Evolutionary conservation across 2,888 invertebrate species (phyloP), one percentile per base, ranked within the genome.

Genomic region (Dolomedes plantarius): DNA sequence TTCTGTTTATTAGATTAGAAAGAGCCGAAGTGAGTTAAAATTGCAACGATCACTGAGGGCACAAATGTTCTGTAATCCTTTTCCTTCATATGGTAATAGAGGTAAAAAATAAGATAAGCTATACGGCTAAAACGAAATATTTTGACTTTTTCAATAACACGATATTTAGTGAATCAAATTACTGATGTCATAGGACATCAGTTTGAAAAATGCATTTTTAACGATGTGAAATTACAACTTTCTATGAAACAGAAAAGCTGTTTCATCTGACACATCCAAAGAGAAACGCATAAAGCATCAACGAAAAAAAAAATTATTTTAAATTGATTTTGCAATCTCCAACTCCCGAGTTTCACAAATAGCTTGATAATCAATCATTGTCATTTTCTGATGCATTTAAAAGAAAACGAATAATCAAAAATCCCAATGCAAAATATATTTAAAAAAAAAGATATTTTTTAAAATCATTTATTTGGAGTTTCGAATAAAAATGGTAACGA

Each of bases 391-490:
- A 67, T 32, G 36, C 32, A 31, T 32, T 32, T 7, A n/a, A 67
- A 32, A 27, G 19, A 65, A 67, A 31, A 32, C 36, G 19, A 67
- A 67, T 32, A 67, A 67, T 36, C 36, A 67, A 32, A 67, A 32
- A 32, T 19, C 6, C 19, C 32, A 32, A 32, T 67, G 23, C 19
- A 19, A 36, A 19, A 67, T 67, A 31, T 36, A 31, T 19, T 67
- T 28, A 16, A 32, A 23, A 67, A 67, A 67, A 67, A 67, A n/a
- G 32, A 16, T 32, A 67, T 67, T 32, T 56, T 27, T 19, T 62
- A 13, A 39, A 19, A 41, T 79, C 71, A 79, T 79, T 79, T 79
- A 79, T 79, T 79, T 79, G 39, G 36, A 71, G 29, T 64, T 65
- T 62, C 11, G 36, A 67, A 64, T 62, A 64, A 74, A 74, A 74